Evolutionary conservation across 37 sponge, comb jelly and placozoan species (phyloP).

Genomic region (Cliona cf. orientalis): DNA sequence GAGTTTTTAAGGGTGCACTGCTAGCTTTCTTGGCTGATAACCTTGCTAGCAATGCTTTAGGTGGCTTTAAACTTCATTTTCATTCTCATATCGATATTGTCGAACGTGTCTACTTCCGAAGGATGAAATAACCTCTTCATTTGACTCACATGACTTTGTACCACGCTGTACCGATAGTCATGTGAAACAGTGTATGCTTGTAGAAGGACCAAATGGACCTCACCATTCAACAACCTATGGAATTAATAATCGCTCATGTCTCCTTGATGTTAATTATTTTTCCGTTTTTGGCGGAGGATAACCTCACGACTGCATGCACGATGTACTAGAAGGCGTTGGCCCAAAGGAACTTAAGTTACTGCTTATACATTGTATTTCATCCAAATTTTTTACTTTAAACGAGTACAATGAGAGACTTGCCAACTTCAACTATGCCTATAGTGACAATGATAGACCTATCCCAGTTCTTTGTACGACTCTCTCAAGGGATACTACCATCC

Average conservation of each 20-base stretch:
- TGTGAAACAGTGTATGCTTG: neutral
- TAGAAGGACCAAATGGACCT: neutral
- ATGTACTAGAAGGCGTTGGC: slow-evolving; percentile 35
- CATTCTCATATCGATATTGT: slow-evolving; percentile 36
- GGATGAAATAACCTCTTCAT: neutral
- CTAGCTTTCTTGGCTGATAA: slow-evolving; percentile 29
- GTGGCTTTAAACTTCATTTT: slow-evolving; percentile 50
- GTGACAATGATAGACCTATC: slow-evolving; percentile 16
- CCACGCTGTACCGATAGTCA: slow-evolving; percentile 4
- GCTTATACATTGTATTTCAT: neutral
- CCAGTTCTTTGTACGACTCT: neutral
- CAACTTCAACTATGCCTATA: slow-evolving; percentile 41
- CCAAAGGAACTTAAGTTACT: slow-evolving; percentile 29
- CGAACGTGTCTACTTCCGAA: slow-evolving; percentile 35
- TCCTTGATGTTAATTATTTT: slow-evolving; percentile 18
- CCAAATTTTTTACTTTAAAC: slow-evolving; percentile 10
- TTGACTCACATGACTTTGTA: slow-evolving; percentile 11
- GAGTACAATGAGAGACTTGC: slow-evolving; percentile 21
- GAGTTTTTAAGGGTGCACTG: slow-evolving; percentile 36
- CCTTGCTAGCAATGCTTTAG: slow-evolving; percentile 31
- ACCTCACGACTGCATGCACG: slow-evolving; percentile 55
- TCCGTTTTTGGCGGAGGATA: slow-evolving; percentile 18
- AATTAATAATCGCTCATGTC: slow-evolving; percentile 1
- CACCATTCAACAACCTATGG: slow-evolving; percentile 33
- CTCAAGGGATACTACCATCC: too few species aligned